These are phyloP conservation scores for Ophonus ardosiacus DNA, from an alignment of 2,888 invertebrate species.

Conservation along the genomic window DNA sequence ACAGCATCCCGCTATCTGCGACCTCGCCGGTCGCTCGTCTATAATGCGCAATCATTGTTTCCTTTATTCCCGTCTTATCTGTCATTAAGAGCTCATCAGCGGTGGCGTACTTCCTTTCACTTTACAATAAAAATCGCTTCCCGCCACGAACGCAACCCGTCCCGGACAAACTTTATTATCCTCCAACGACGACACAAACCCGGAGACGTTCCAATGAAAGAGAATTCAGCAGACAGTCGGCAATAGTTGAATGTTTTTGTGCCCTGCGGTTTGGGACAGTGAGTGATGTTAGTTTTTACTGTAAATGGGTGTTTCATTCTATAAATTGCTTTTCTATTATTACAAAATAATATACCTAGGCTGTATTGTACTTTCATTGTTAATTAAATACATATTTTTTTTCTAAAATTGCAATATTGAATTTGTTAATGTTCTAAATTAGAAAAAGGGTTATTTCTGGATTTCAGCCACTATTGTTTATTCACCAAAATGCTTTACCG, in stretches of 20 bases:
- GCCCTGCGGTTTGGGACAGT: neutral
- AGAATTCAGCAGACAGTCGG: neutral
- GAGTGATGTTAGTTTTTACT: neutral
- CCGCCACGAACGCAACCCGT: neutral
- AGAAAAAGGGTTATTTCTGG: too few relatives aligned
- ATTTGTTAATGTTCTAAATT: too few relatives aligned
- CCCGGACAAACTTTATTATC: slow-evolving; percentile 51
- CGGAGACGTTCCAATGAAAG: neutral
- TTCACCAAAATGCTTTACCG: too few relatives aligned
- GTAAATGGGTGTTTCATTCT: too few relatives aligned
- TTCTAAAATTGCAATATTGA: too few relatives aligned
- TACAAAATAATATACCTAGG: too few relatives aligned
- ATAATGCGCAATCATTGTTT: slow-evolving; percentile 68
- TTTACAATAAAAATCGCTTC: slow-evolving; percentile 59
- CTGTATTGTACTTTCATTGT: too few relatives aligned
- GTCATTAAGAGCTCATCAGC: slow-evolving; percentile 67
- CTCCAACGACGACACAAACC: neutral
- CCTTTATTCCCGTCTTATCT: slow-evolving; percentile 67
- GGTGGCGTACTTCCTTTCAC: slow-evolving; percentile 61
- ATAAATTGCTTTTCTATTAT: too few relatives aligned
- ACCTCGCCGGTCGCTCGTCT: slow-evolving; percentile 65
- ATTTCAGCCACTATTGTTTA: too few relatives aligned
- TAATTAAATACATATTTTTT: too few relatives aligned
- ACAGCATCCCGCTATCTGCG: slow-evolving; percentile 64
- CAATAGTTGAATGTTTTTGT: slow-evolving; percentile 21